Conservation (phyloP, 1,140 invertebrate species). For the Anthonomus grandis region DNA sequence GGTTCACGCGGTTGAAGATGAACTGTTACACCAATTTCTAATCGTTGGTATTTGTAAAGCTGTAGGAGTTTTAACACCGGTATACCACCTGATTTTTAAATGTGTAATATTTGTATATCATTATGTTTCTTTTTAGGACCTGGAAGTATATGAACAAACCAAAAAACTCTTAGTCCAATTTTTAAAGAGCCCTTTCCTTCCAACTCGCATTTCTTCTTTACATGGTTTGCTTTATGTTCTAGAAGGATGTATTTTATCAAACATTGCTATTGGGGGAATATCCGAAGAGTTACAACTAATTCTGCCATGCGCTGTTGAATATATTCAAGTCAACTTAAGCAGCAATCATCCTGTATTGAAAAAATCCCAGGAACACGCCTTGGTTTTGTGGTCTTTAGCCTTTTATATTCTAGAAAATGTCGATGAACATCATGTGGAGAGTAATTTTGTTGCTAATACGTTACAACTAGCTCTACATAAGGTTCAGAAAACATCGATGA, state of each 20-base stretch:
- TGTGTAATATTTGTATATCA: neutral
- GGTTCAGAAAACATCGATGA: conserved; percentile 47
- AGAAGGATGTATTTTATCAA: conserved; percentile 59
- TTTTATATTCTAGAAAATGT: conserved; percentile 67
- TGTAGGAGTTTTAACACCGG: conserved; percentile 60
- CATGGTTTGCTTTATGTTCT: conserved; percentile 76
- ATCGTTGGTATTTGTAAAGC: conserved; percentile 68
- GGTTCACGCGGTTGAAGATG: conserved; percentile 64
- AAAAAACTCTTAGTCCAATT: conserved; percentile 62
- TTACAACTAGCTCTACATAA: conserved; percentile 49
- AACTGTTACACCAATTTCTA: conserved; percentile 67
- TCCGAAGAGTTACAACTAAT: conserved; percentile 60
- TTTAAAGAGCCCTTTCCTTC: conserved; percentile 63
- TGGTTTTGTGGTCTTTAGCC: conserved; percentile 64
- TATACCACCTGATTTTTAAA: conserved; percentile 43
- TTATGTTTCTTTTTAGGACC: conserved; percentile 45
- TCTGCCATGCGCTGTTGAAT: conserved; percentile 64
- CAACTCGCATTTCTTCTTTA: conserved; percentile 65
- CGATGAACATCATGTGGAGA: conserved; percentile 48
- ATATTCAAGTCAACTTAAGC: conserved; percentile 64
- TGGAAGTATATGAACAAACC: conserved; percentile 59
- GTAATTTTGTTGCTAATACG: conserved; percentile 48
- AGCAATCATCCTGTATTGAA: conserved; percentile 52
- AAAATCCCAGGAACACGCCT: conserved; percentile 62
- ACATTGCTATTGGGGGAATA: conserved; percentile 54